Base-by-base conservation (phyloP, 2,113 vertebrate genomes). In the Phodopus roborovskii region DNA sequence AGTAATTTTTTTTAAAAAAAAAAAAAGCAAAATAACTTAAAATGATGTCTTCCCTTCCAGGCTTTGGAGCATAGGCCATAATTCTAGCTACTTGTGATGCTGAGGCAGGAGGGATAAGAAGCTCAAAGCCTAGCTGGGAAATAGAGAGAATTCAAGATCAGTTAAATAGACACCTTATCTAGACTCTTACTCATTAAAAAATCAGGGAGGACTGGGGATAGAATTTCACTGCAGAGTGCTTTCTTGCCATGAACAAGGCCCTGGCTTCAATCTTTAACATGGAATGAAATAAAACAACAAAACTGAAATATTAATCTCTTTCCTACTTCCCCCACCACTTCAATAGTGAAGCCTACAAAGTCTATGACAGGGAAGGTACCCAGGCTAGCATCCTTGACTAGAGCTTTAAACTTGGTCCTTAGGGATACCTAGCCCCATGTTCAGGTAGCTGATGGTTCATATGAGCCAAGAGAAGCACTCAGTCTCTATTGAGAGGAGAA, bases 321-420 rank as follows among this genome's bases (percentile, higher is more conserved):
- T 1, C 10, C 3, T 68, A 3, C 36, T 5, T 82, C 33, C 11
- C 24, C 20, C 16, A 64, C 11, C 15, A 6, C 22, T 16, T 20
- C 11, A 66, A 0, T 64, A 53, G 13, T 1, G 50, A 92, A 24
- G 5, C 3, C 15, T 81, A 11, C 6, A 22, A 39, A 39, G 0
- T 5, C 68, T 26, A 58, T 60, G 19, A 1, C 1, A 33, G 24
- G 17, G 3, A 45, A 4, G 0, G 5, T 4, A 20, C 1, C 19
- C 26, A 15, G 19, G 36, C 68, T 73, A 22, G 33, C 20, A 36
- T 1, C 17, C 12, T 30, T 19, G 28, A 56, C 20, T n/a, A 22
- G 24, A 2, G 4, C 1, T 62, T 81, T 64, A 15, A 5, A 6
- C 1, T 39, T 3, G 1, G 8, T 71, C 12, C 30, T 64, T 8